These are phyloP conservation scores for Pogonocichla stellata DNA, from an alignment of 2,113 vertebrate genomes.

Conservation along the genomic window DNA sequence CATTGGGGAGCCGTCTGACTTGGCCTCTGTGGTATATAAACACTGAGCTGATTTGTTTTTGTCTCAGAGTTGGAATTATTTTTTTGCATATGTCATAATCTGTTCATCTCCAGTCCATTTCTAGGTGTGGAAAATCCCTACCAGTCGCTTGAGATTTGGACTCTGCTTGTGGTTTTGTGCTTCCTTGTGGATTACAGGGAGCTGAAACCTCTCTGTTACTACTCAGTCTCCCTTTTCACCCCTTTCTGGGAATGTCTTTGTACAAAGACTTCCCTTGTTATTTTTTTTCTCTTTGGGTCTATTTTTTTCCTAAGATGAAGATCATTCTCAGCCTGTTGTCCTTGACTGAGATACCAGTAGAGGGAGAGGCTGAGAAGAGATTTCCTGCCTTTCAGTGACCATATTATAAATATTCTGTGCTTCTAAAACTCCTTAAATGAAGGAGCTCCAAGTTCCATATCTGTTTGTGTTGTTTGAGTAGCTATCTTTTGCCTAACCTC, in stretches of 20 bases:
- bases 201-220: not conserved
- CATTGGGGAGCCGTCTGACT: not conserved
- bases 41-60: not conserved
- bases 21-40: not conserved
- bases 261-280: not conserved
- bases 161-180: not conserved
- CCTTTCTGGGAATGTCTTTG: not conserved
- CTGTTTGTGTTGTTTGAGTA: not conserved
- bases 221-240: not conserved
- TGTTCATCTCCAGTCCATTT: slow-evolving; percentile 1
- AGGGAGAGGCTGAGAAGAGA: not conserved
- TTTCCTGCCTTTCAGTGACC: not conserved
- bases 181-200: not conserved
- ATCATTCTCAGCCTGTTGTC: not conserved
- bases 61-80: not conserved
- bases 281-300: not conserved
- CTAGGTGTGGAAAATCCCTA: not conserved
- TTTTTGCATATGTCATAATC: not conserved
- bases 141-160: not conserved
- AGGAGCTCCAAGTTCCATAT: not conserved
- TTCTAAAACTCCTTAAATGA: not conserved
- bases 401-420: not conserved
- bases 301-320: not conserved
- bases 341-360: not conserved
- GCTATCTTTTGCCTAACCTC: not conserved